Base-by-base conservation (phyloP, 2,888 invertebrate species). In the Theristus sp. region DNA sequence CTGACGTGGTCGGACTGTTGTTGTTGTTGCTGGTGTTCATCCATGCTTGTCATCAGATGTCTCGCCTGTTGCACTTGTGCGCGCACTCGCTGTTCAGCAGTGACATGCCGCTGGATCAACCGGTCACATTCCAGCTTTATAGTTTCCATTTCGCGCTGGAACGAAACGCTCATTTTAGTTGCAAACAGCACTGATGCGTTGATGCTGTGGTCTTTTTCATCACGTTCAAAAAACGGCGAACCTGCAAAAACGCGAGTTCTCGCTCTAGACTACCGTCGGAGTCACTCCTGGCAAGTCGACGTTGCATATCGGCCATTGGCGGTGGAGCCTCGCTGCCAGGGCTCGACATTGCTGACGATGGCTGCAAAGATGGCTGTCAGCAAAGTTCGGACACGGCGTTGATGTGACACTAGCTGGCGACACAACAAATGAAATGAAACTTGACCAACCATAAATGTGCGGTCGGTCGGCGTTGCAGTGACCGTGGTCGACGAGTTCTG, bases 91-190 rank as follows among this genome's bases (percentile, higher is more conserved):
- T 17, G 6, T 17, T 38, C 38, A 38, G 38, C 38, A 38, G 6
- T 38, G 52, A 66, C 63, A 67, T 76, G 76, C 58, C 71, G 70
- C 59, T 75, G 70, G 59, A 76, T 73, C 62, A 78, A 70, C 60
- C 76, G 71, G 63, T 77, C 75, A 69, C 80, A 80, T 64, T 80
- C 77, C 62, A 81, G 67, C 64, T 81, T 80, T 63, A 82, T 81
- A 62, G 77, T 79, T 67, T 81, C 80, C 79, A 82, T 82, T 67
- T 82, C 80, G 63, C 77, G 74, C 66, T n/a, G n/a, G n/a, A n/a
- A n/a, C n/a, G n/a, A n/a, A n/a, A n/a, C n/a, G n/a, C n/a, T n/a
- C n/a, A n/a, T n/a, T n/a, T n/a, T n/a, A n/a, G n/a, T n/a, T n/a
- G n/a, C n/a, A n/a, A n/a, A n/a, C n/a, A n/a, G n/a, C n/a, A n/a